Base-by-base conservation (phyloP, 2,888 invertebrate genomes). In the Melangyna quadrimaculata region DNA sequence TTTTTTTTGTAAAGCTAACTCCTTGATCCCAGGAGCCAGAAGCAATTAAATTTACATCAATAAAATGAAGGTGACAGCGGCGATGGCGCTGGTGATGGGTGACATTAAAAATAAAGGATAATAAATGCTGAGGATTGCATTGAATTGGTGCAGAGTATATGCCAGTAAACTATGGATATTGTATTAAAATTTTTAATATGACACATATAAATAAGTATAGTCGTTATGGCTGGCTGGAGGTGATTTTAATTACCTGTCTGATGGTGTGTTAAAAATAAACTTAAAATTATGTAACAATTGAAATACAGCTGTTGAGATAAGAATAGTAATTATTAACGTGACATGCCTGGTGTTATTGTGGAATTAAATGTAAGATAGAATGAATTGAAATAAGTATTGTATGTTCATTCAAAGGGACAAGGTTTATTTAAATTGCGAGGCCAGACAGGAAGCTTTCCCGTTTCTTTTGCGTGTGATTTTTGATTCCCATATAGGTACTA, bases 201-300 rank as follows among this genome's bases (percentile, higher is more conserved):
- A 65, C 45, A 32, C 43, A 24, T 61, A 61, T 22, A 24, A 51
- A 51, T 51, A 51, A 51, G 24, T 51, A 1, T 51, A 2, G 2
- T 48, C 1, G 2, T 19, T 51, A 3, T 14, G 3, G 2, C 5
- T 51, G 48, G 48, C 2, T 10, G 22, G 35, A 67, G 48, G 48
- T 67, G 22, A 24, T 51, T 67, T 67, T 67, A 51, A 67, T 67
- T 51, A 67, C 51, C 51, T 48, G 45, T 48, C 48, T 45, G 45
- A 48, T 43, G 65, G 2, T 65, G 67, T 35, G 17, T 65, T 65
- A 45, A 51, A 67, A 67, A 67, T 67, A 67, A 51, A 51, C 19
- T n/a, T 19, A n/a, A n/a, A n/a, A 51, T n/a, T 35, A 67, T 67
- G n/a, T 10, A 37, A n/a, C 48, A 24, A 67, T 35, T 35, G 35